Conservation (phyloP, 2,888 invertebrate species). For the Lycophotia porphyrea region DNA sequence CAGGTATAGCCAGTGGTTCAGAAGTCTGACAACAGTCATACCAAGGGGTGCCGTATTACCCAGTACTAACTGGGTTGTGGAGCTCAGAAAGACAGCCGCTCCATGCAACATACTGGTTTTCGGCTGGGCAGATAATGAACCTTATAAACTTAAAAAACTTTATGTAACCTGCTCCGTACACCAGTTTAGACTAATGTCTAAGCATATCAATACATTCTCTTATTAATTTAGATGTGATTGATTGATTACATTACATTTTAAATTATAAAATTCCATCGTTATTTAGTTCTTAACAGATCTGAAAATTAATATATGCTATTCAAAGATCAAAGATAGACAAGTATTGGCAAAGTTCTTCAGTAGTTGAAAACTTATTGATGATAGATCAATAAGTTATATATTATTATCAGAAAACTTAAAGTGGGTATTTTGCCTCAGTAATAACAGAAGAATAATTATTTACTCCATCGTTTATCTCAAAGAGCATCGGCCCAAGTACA, state of each 20-base stretch:
- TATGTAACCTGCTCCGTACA: not conserved
- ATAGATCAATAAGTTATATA: too few relatives aligned
- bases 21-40: not conserved
- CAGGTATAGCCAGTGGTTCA: not conserved
- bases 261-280: not conserved
- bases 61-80: not conserved
- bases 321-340: slow-evolving; percentile 27
- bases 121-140: not conserved
- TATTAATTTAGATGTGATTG: not conserved
- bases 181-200: not conserved
- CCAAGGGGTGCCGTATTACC: not conserved
- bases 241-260: not conserved
- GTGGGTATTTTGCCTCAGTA: not conserved
- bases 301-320: slow-evolving; percentile 3
- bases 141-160: not conserved
- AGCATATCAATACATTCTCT: not conserved
- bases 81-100: not conserved
- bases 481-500: not conserved
- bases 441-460: not conserved
- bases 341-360: slow-evolving; percentile 19
- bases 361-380: slow-evolving; percentile 20
- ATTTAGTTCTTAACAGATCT: not conserved
- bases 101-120: not conserved
- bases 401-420: not conserved
- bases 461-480: not conserved